These are phyloP conservation scores for Thecophora atra DNA, from an alignment of 2,888 invertebrate species.

Conservation along the genomic window DNA sequence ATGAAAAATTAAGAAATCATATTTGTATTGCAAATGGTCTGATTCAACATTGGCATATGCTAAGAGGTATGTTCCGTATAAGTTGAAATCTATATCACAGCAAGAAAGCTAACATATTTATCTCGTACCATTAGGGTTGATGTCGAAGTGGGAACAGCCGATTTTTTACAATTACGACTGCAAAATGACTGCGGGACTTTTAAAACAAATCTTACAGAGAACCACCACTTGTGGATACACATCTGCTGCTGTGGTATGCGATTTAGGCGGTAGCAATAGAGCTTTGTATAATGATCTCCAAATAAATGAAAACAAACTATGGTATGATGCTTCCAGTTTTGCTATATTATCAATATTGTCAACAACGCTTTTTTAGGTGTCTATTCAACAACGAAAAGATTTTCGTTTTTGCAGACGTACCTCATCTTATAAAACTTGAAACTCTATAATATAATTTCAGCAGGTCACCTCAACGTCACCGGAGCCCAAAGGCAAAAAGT, in stretches of 20 bases:
- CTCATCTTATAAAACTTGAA: constrained; percentile 37
- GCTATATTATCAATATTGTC: too few relatives aligned
- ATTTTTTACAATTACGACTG: constrained; percentile 15
- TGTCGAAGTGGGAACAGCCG: constrained; percentile 15
- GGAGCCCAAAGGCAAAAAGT: not conserved
- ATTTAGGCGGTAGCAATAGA: constrained; percentile 32
- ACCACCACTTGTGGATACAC: constrained; percentile 17
- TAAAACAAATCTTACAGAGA: constrained; percentile 2
- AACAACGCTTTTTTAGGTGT: constrained; percentile 6
- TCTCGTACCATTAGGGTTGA: not conserved
- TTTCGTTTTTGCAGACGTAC: constrained; percentile 39
- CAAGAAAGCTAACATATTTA: not conserved
- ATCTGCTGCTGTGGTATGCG: constrained; percentile 32
- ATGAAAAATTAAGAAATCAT: constrained; percentile 16
- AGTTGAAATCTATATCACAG: not conserved
- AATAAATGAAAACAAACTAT: too few relatives aligned
- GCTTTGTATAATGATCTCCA: constrained; percentile 21
- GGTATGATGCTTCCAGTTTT: too few relatives aligned
- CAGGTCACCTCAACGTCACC: constrained; percentile 9
- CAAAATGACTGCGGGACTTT: constrained; percentile 9
- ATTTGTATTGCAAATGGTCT: constrained; percentile 12
- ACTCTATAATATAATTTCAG: constrained; percentile 21
- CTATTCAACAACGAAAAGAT: constrained; percentile 15
- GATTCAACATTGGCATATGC: constrained; percentile 27
- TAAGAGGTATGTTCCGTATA: constrained; percentile 27